Conservation (phyloP, 2,113 vertebrate genomes). For the Myodes glareolus region DNA sequence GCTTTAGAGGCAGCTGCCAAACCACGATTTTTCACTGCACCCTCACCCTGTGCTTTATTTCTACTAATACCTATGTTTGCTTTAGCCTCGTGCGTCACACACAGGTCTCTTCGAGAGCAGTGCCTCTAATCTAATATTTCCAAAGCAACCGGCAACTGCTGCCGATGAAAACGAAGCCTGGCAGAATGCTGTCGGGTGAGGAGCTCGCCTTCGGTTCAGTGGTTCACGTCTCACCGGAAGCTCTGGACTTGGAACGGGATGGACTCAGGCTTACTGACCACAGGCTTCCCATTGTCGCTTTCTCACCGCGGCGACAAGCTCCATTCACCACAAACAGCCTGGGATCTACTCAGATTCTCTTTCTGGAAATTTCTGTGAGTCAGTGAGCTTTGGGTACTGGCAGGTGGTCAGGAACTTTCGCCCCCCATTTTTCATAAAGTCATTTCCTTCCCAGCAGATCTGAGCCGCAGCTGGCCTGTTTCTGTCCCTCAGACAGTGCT, state of each 20-base stretch:
- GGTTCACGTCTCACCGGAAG: not conserved
- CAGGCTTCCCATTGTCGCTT: accelerated
- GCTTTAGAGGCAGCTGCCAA: not conserved
- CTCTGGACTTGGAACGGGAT: not conserved
- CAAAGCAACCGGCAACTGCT: not conserved
- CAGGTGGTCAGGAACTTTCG: not conserved
- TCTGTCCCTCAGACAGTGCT: not conserved
- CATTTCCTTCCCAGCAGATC: slow-evolving; percentile 3
- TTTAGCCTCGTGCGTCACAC: not conserved
- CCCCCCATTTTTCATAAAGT: not conserved
- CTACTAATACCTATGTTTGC: too few relatives aligned
- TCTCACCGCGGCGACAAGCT: not conserved
- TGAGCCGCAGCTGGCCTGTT: slow-evolving; percentile 6
- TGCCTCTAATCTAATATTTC: slow-evolving; percentile 1
- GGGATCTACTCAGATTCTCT: not conserved
- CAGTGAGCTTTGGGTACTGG: not conserved
- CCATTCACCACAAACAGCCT: not conserved
- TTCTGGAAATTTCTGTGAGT: not conserved
- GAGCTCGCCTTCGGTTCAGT: not conserved
- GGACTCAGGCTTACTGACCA: not conserved
- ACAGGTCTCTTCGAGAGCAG: not conserved
- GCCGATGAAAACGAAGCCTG: not conserved
- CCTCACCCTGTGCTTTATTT: not conserved
- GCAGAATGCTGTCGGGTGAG: not conserved
- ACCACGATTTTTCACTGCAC: not conserved